A percentile compares a stretch with the other conserved stretches of the same genome.
Conservation (phyloP, 1,140 invertebrate genomes). For the Marisa cornuarietis region DNA sequence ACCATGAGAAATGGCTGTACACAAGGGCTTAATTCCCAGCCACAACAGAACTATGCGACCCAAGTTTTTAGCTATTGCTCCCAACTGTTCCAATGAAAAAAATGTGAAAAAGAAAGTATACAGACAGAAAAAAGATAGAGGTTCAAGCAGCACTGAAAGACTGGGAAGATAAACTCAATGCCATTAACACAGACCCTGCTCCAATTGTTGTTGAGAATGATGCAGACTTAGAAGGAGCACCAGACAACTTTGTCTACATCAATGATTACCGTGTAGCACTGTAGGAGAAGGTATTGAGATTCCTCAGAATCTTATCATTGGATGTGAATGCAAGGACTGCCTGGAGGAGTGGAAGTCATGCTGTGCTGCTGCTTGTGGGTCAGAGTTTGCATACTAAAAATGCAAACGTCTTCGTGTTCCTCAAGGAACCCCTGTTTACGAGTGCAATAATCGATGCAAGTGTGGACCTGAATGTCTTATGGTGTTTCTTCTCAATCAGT, state of each 20-base stretch:
- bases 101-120: constrained; percentile 50
- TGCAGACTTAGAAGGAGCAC: constrained; percentile 83
- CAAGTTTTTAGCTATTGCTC: constrained; percentile 29
- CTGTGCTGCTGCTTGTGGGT: constrained; percentile 66
- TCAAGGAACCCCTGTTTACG: constrained; percentile 85
- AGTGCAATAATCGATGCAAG: constrained; percentile 88
- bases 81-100: constrained; percentile 42
- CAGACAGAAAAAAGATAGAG: constrained; percentile 58
- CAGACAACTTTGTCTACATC: constrained; percentile 84
- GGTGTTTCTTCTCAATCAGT: too few relatives aligned
- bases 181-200: constrained; percentile 68
- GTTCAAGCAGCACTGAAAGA: constrained; percentile 73
- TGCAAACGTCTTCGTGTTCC: constrained; percentile 59
- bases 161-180: constrained; percentile 75
- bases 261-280: constrained; percentile 81
- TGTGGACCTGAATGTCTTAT: constrained; percentile 80
- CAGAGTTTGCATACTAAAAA: constrained; percentile 78
- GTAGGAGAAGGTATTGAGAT: constrained; percentile 76
- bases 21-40: constrained; percentile 24
- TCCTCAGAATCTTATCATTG: constrained; percentile 80
- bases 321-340: constrained; percentile 81
- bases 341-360: constrained; percentile 56
- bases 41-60: constrained; percentile 33
- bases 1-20: neutral
- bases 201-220: constrained; percentile 79